Evolutionary conservation across 2,113 vertebrate species (phyloP).

Genomic region (Callaeas wilsoni): DNA sequence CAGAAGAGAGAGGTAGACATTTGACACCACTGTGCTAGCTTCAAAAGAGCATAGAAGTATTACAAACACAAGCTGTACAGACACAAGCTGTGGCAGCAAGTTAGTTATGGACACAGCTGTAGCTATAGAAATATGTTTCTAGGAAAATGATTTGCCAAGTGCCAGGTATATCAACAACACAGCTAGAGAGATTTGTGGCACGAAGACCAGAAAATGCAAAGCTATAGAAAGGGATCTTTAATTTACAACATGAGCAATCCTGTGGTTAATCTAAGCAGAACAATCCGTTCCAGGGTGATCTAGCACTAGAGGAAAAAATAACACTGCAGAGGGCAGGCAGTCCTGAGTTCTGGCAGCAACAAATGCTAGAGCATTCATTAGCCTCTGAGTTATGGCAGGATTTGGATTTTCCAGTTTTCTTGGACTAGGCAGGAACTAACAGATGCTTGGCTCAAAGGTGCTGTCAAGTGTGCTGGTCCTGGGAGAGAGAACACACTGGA

Average conservation of each 20-base stretch:
- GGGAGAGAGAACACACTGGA: not conserved
- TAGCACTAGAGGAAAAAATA: constrained; percentile 27
- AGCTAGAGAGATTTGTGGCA: constrained; percentile 1
- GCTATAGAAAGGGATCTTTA: constrained; percentile 25
- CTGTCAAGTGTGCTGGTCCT: not conserved
- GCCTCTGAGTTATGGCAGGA: not conserved
- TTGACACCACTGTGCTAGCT: not conserved
- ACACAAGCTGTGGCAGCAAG: not conserved
- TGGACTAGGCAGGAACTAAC: not conserved
- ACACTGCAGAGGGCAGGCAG: not conserved
- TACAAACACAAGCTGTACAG: not conserved
- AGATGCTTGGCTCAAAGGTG: not conserved
- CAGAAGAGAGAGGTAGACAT: not conserved
- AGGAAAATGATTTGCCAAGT: constrained; percentile 7
- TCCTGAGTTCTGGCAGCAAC: constrained; percentile 24
- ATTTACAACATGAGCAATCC: constrained; percentile 48
- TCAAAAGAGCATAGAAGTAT: not conserved
- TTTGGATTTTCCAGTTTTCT: not conserved
- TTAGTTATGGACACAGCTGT: not conserved
- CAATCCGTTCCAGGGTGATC: constrained; percentile 16
- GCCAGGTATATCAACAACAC: not conserved
- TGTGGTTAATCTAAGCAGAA: constrained; percentile 30
- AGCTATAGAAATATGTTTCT: not conserved
- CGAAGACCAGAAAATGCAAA: not conserved
- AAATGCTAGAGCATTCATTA: constrained; percentile 34